A percentile compares a stretch with the other conserved stretches of the same genome.
phyloP scores from a whole-genome alignment of 2,113 vertebrate species.

The Tylochromis polylepis region DNA sequence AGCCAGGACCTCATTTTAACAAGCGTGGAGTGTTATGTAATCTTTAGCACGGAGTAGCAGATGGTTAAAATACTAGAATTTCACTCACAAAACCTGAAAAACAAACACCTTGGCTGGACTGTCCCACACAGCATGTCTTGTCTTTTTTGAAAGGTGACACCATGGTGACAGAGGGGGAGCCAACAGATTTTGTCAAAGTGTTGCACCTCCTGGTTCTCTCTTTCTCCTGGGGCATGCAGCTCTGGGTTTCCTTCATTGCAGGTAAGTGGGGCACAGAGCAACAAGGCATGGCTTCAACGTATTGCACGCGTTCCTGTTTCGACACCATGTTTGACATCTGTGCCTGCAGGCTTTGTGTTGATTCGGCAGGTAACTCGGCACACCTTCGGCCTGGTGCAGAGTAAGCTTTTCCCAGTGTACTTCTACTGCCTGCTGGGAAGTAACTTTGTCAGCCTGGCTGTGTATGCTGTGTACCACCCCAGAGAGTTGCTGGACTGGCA shows the following conservation, averaged over 20 bases:
- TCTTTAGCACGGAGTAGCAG: not conserved
- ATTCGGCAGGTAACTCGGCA: constrained; percentile 73
- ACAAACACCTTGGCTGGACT: not conserved
- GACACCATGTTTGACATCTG: not conserved
- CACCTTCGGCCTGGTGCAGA: constrained; percentile 84
- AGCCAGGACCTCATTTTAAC: not conserved
- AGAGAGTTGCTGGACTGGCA: constrained; percentile 75
- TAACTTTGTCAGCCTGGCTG: constrained; percentile 72
- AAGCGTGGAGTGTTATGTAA: not conserved
- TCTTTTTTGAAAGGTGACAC: not conserved
- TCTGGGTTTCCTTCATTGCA: constrained; percentile 86
- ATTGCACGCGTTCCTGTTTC: not conserved
- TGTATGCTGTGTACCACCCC: constrained; percentile 75
- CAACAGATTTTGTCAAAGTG: constrained; percentile 74
- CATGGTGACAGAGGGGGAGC: constrained; percentile 78
- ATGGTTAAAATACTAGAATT: not conserved
- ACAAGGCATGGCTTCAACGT: not conserved
- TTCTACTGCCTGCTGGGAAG: constrained; percentile 77
- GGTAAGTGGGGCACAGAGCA: constrained; percentile 57
- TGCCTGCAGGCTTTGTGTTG: constrained; percentile 77
- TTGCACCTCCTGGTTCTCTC: constrained; percentile 80
- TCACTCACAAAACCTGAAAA: not conserved
- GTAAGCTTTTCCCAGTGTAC: constrained; percentile 84
- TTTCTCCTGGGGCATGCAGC: constrained; percentile 84
- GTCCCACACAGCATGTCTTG: not conserved